Evolutionary conservation across 2,113 vertebrate genomes (phyloP).

Genomic region (Entelurus aequoreus): DNA sequence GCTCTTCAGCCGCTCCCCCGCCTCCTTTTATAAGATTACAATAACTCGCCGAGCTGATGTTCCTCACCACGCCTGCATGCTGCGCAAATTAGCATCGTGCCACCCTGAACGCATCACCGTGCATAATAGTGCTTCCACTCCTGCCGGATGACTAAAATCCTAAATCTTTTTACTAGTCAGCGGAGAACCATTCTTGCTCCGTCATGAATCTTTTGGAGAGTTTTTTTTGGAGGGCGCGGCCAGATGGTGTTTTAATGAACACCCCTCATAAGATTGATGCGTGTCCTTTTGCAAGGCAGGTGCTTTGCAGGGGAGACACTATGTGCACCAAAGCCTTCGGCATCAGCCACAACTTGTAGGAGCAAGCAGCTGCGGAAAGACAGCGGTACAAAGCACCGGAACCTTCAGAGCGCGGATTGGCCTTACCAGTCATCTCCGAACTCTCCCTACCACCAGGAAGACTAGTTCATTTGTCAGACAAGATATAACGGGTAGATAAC

Average conservation of each 20-base stretch:
- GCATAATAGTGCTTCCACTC: slow-evolving; percentile 33
- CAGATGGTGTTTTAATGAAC: slow-evolving; percentile 60
- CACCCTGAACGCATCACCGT: slow-evolving; percentile 36
- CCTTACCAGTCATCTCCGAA: too few relatives aligned
- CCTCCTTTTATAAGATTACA: slow-evolving; percentile 24
- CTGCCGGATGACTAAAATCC: slow-evolving; percentile 39
- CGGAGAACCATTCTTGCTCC: slow-evolving; percentile 26
- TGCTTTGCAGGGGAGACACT: slow-evolving; percentile 16
- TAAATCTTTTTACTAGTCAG: slow-evolving; percentile 30
- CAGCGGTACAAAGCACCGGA: too few relatives aligned
- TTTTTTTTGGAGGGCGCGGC: slow-evolving; percentile 12
- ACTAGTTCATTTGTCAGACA: too few relatives aligned
- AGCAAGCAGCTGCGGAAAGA: too few relatives aligned
- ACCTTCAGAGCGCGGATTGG: too few relatives aligned
- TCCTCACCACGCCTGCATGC: background rate
- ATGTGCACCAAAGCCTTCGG: too few relatives aligned
- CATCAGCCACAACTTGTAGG: too few relatives aligned
- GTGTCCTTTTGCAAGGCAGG: slow-evolving; percentile 36
- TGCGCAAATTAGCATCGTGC: slow-evolving; percentile 28
- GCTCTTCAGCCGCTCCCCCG: slow-evolving; percentile 19
- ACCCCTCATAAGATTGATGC: slow-evolving; percentile 30
- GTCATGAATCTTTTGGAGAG: slow-evolving; percentile 29
- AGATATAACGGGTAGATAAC: too few relatives aligned
- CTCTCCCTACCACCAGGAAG: too few relatives aligned
- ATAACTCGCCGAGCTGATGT: background rate